Percentiles rank a stretch among this genome's conserved stretches.
Conservation (phyloP, 1,140 invertebrate species). For the Pteromalus puparum region DNA sequence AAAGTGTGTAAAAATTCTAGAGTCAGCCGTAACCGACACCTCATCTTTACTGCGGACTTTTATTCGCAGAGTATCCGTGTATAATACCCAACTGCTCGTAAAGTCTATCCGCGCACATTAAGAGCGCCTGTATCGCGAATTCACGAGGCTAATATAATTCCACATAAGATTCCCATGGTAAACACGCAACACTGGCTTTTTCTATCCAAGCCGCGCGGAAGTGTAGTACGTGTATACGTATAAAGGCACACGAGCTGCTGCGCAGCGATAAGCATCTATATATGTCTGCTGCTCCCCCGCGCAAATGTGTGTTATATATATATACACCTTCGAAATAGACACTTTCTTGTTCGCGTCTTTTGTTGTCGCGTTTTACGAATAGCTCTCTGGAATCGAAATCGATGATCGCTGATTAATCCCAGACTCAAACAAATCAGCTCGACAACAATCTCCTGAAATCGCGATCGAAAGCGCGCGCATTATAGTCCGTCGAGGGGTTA, state of each 20-base stretch:
- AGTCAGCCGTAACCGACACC: no score
- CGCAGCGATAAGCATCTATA: slow-evolving; percentile 38
- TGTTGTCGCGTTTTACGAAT: not conserved
- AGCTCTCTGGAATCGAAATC: not conserved
- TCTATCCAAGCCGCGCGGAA: not conserved
- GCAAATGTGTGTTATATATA: not conserved
- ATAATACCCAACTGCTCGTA: no score
- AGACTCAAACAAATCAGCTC: not conserved
- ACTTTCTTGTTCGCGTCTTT: not conserved
- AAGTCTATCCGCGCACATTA: not conserved
- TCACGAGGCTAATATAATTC: slow-evolving; percentile 24
- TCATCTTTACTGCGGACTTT: no score
- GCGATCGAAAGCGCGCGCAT: not conserved
- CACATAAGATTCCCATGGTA: slow-evolving; percentile 31
- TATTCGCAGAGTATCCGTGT: no score
- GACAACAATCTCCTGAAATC: not conserved
- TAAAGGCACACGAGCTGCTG: slow-evolving; percentile 5
- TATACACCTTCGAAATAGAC: slow-evolving; percentile 22
- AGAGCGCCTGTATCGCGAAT: slow-evolving; percentile 1
- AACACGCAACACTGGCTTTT: slow-evolving; percentile 27
- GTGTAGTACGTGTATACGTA: not conserved
- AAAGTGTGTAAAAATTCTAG: no score
- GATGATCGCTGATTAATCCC: not conserved
- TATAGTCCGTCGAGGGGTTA: not conserved
- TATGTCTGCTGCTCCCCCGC: not conserved